Conservation (phyloP, 2,888 invertebrate genomes). For the Ichneumon xanthorius region DNA sequence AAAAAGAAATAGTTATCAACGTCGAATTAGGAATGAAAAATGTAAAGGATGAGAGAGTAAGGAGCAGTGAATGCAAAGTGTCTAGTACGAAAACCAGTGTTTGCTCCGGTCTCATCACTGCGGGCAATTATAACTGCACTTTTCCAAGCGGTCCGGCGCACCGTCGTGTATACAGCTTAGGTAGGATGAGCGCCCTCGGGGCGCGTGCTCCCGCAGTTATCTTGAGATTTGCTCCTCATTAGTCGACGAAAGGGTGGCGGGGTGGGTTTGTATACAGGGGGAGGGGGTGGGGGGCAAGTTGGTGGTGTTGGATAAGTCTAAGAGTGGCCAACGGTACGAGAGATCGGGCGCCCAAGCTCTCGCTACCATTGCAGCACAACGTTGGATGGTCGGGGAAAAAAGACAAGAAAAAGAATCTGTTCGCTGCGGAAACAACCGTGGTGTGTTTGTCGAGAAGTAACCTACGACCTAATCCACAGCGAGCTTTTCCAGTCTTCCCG, state of each 20-base stretch:
- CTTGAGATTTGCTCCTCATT: conserved; percentile 82
- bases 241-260: conserved; percentile 73
- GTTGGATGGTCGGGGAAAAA: conserved; percentile 38
- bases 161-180: conserved; percentile 65
- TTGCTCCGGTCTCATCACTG: conserved; percentile 68
- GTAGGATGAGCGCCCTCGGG: conserved; percentile 65
- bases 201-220: conserved; percentile 79
- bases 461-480: conserved; percentile 62
- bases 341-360: conserved; percentile 46
- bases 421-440: conserved; percentile 64
- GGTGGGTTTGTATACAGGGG: conserved; percentile 66
- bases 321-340: conserved; percentile 43
- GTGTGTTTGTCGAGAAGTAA: conserved; percentile 66
- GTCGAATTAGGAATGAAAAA: conserved; percentile 48
- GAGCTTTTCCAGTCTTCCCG: conserved; percentile 33
- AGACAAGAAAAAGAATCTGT: conserved; percentile 56
- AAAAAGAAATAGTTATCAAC: conserved; percentile 53
- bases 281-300: conserved; percentile 27
- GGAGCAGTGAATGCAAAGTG: conserved; percentile 51
- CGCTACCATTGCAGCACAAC: conserved; percentile 33
- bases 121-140: conserved; percentile 75
- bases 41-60: conserved; percentile 41
- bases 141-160: conserved; percentile 66
- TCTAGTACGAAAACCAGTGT: conserved; percentile 66
- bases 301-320: conserved; percentile 48